Conservation (phyloP, 1,140 invertebrate genomes). For the Ladona fulva region DNA sequence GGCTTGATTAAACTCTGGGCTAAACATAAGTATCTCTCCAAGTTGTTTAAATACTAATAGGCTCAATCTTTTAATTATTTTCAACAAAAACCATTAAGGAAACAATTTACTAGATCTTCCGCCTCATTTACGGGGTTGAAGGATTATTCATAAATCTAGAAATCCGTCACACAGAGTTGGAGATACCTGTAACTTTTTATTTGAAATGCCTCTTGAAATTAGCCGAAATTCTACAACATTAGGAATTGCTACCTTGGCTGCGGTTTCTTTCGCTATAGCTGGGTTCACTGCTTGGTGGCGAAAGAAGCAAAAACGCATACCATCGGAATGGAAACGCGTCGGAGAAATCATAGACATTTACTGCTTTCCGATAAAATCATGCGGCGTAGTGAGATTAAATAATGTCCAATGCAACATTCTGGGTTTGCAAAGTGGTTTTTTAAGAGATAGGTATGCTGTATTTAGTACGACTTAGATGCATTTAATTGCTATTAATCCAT, state of each 20-base stretch:
- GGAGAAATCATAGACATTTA: constrained; percentile 41
- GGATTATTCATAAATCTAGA: no score
- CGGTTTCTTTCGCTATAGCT: neutral
- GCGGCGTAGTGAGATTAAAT: constrained; percentile 34
- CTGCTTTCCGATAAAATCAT: constrained; percentile 43
- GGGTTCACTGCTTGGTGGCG: neutral
- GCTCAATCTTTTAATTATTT: no score
- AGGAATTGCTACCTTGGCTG: neutral
- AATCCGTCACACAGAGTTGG: no score
- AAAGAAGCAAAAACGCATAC: constrained; percentile 16
- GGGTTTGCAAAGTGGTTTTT: constrained; percentile 40
- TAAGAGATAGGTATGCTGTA: constrained; percentile 34
- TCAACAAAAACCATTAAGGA: no score
- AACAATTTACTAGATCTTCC: no score
- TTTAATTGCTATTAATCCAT: no score
- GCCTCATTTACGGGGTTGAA: no score
- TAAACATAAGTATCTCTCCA: no score
- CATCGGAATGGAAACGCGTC: constrained; percentile 37
- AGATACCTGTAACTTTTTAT: no score
- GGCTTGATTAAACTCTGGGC: no score
- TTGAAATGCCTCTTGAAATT: neutral
- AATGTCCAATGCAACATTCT: constrained; percentile 38
- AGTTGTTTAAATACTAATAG: no score
- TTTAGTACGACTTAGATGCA: no score
- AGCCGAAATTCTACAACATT: neutral